phyloP scores from a whole-genome alignment of 2,888 invertebrate genomes.

The Scotopteryx bipunctaria region DNA sequence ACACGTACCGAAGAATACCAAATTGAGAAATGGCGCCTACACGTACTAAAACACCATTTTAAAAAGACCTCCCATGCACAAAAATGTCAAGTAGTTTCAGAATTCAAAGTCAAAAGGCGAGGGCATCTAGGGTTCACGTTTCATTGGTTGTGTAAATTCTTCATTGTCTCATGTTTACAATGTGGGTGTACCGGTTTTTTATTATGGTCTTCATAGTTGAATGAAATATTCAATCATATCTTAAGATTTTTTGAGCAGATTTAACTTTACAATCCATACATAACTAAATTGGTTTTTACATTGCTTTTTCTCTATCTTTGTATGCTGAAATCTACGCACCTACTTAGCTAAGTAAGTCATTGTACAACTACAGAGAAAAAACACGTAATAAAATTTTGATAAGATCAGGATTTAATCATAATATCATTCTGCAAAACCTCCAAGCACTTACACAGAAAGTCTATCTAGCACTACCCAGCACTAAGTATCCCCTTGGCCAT shows the following conservation, averaged over 20 bases:
- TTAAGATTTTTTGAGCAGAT: conserved; percentile 11
- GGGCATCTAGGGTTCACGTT: conserved; percentile 40
- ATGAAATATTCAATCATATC: conserved; percentile 33
- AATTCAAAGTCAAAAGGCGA: conserved; percentile 37
- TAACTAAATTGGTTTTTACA: no score
- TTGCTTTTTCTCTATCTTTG: no score
- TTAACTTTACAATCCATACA: not conserved
- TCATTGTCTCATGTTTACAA: conserved; percentile 63
- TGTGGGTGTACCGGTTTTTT: conserved; percentile 72
- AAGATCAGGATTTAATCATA: no score
- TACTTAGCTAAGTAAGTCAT: no score
- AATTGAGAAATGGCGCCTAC: conserved; percentile 61
- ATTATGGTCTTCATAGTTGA: conserved; percentile 46
- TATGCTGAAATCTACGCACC: no score
- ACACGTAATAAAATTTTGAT: no score
- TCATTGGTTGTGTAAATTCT: conserved; percentile 56
- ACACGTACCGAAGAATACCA: conserved; percentile 55
- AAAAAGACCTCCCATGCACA: conserved; percentile 37
- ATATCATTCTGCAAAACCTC: no score
- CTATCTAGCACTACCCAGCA: not conserved
- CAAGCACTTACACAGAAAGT: not conserved
- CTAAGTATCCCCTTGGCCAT: conserved; percentile 3
- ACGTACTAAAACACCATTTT: conserved; percentile 47
- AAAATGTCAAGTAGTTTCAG: conserved; percentile 24
- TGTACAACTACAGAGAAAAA: no score